Evolutionary conservation across 2,888 invertebrate genomes (phyloP).

Genomic region (Drosophila koepferae): DNA sequence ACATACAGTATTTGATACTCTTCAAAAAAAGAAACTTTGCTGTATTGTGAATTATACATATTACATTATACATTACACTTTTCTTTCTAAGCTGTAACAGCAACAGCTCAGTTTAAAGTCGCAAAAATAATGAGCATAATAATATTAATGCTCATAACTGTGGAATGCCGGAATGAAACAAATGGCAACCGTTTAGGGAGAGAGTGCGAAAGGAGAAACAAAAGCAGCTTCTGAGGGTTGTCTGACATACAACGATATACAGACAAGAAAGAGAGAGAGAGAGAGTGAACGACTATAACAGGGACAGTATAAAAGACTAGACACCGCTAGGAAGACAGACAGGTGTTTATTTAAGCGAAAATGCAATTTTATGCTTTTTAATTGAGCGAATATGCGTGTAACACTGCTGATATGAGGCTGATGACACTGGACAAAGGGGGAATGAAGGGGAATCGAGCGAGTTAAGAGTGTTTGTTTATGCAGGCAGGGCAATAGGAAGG

Average conservation of each 20-base stretch:
- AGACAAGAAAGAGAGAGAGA: conserved; percentile 7
- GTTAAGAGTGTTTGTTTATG: conserved; percentile 8
- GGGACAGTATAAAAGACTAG: conserved; percentile 1
- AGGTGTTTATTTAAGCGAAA: conserved; percentile 76
- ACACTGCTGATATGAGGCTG: conserved; percentile 28
- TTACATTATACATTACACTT: not conserved
- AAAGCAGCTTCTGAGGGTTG: conserved; percentile 10
- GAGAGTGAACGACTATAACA: not conserved
- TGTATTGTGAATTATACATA: not conserved
- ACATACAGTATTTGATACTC: no score
- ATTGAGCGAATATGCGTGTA: conserved; percentile 79
- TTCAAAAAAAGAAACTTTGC: not conserved
- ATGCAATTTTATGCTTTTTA: conserved; percentile 81
- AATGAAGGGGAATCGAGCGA: conserved; percentile 1
- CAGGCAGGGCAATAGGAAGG: not conserved
- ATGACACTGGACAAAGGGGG: conserved; percentile 2
- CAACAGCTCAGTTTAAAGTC: not conserved
- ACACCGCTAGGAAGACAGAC: conserved; percentile 1
- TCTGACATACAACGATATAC: conserved; percentile 28
- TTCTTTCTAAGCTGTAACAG: not conserved
- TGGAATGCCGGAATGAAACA: conserved; percentile 15
- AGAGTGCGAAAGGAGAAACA: not conserved
- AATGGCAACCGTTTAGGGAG: conserved; percentile 9
- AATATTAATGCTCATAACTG: conserved; percentile 31
- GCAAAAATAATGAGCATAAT: conserved; percentile 38